Evolutionary conservation across 1,140 invertebrate genomes (phyloP).

Genomic region (Calliopsis andreniformis): DNA sequence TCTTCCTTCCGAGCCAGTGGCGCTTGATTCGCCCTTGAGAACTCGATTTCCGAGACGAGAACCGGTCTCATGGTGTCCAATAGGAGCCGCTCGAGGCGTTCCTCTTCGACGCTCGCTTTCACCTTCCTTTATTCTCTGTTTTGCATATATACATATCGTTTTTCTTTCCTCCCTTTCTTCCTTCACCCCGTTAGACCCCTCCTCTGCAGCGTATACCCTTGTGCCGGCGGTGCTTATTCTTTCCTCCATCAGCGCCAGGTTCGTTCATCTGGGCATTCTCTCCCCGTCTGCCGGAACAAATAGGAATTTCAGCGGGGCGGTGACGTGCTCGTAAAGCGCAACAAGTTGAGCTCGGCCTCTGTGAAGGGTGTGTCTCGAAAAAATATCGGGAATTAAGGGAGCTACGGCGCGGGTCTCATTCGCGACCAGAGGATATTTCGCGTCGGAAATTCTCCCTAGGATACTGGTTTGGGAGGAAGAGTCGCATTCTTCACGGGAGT

Average conservation of each 20-base stretch:
- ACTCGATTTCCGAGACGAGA: constrained; percentile 57
- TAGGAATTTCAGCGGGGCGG: constrained; percentile 65
- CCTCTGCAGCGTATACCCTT: constrained; percentile 29
- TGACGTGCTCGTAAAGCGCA: constrained; percentile 66
- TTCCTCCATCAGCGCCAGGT: not conserved
- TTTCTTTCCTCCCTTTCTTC: not conserved
- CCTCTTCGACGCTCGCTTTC: constrained; percentile 30
- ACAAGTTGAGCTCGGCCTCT: constrained; percentile 59
- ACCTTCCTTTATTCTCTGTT: constrained; percentile 53
- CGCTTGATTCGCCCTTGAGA: constrained; percentile 73
- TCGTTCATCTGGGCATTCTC: constrained; percentile 23
- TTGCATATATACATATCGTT: constrained; percentile 8
- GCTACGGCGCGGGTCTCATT: constrained; percentile 8
- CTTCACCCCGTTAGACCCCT: constrained; percentile 2
- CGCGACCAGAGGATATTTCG: constrained; percentile 24
- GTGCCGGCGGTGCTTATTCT: constrained; percentile 47
- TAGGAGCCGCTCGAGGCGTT: constrained; percentile 64
- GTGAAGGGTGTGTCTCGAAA: constrained; percentile 59
- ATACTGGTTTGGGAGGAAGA: not conserved
- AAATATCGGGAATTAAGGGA: constrained; percentile 64
- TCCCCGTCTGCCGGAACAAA: constrained; percentile 57
- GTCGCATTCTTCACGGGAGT: too few relatives aligned
- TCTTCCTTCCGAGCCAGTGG: constrained; percentile 61
- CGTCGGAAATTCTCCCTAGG: constrained; percentile 18
- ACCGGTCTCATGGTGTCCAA: constrained; percentile 63